Base-by-base conservation (phyloP, 2,888 invertebrate species). In the Watsonalla binaria region DNA sequence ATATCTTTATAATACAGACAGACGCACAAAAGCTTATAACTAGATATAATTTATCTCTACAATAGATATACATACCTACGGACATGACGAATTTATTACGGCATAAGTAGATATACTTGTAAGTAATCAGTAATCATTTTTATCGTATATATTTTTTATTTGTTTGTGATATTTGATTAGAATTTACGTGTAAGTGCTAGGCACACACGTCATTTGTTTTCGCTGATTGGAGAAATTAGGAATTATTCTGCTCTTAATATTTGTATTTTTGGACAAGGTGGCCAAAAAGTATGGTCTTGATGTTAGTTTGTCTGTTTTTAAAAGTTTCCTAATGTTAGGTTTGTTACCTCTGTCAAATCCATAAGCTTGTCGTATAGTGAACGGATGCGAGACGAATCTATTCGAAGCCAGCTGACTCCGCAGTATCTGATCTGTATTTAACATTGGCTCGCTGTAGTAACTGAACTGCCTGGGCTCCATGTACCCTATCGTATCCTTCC, bases 301-400 rank as follows among this genome's bases (percentile, higher is more conserved):
- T n/a, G n/a, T n/a, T n/a, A n/a, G n/a, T n/a, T n/a, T n/a, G n/a
- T n/a, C n/a, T n/a, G n/a, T n/a, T n/a, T n/a, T n/a, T n/a, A n/a
- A n/a, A n/a, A n/a, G n/a, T n/a, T n/a, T n/a, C n/a, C n/a, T n/a
- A 59, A 15, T 48, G 35, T 45, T 51, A 59, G 45, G 51, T 35
- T 49, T 58, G 80, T 74, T 59, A 90, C 90, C 86, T 85, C 86
- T 82, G 54, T 88, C 86, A 58, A 80, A 82, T 64, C 82, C 85
- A 54, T 84, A 89, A 7, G 82, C 68, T 55, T 85, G 86, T 59
- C 84, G 73, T 62, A 87, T 66, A 48, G 81, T 68, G 45, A 78
- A 81, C 0, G 86, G 78, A 54, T 80, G 81, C 0, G 82, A 52
- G 14, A 77, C 64, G 54, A 74, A 83, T 75, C 85, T 82, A 53